Evolutionary conservation across 2,888 invertebrate species (phyloP).

Genomic region (Eustalomyia histrio): DNA sequence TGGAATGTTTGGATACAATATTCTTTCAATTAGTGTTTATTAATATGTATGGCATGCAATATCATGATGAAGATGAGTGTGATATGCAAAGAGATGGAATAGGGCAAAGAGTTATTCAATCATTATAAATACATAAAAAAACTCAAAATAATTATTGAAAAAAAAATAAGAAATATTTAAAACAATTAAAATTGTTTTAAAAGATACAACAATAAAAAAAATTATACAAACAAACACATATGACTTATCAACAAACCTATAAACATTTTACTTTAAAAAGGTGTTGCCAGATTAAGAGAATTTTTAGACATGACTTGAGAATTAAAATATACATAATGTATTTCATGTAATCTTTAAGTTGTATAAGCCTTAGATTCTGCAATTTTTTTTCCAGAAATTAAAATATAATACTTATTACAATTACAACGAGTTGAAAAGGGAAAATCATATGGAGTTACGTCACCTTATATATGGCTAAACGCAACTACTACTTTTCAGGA

Average conservation of each 20-base stretch:
- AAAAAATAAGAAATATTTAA: slow-evolving; percentile 23
- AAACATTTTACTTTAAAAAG: too few species aligned
- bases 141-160: neutral
- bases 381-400: too few species aligned
- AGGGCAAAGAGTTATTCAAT: slow-evolving; percentile 26
- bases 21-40: slow-evolving; percentile 59
- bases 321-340: too few species aligned
- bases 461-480: too few species aligned
- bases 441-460: too few species aligned
- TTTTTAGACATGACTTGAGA: too few species aligned
- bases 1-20: slow-evolving; percentile 42
- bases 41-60: slow-evolving; percentile 60
- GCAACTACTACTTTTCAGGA: too few species aligned
- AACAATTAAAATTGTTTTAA: slow-evolving; percentile 36
- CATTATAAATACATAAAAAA: slow-evolving; percentile 28
- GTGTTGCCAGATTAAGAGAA: too few species aligned
- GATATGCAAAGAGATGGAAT: slow-evolving; percentile 15
- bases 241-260: neutral
- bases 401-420: too few species aligned
- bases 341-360: too few species aligned
- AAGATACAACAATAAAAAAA: slow-evolving; percentile 27
- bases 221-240: neutral
- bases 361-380: too few species aligned
- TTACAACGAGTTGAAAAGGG: too few species aligned
- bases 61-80: slow-evolving; percentile 8